Evolutionary conservation across 2,113 vertebrate species (phyloP).

Genomic region (Eolophus roseicapilla): DNA sequence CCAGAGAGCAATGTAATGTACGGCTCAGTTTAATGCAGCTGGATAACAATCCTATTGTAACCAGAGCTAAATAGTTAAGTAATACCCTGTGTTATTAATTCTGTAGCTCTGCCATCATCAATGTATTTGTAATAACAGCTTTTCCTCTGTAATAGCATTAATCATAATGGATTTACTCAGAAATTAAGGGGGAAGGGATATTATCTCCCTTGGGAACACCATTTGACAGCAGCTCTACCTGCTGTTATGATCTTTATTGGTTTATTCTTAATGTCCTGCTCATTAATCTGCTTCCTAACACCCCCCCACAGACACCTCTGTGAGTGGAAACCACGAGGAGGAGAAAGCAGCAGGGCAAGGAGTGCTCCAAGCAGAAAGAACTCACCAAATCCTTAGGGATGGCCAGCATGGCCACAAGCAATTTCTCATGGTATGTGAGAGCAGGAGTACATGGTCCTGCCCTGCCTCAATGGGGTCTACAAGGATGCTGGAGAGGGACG

Average conservation of each 20-base stretch:
- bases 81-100: conserved; percentile 38
- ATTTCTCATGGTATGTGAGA: accelerated
- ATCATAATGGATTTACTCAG: conserved; percentile 45
- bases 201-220: conserved; percentile 9
- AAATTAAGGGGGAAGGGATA: conserved; percentile 8
- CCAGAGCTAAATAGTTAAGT: conserved; percentile 41
- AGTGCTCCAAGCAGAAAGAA: neutral
- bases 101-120: conserved; percentile 10
- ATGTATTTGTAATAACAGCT: conserved; percentile 38
- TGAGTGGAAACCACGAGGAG: neutral
- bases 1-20: neutral
- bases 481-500: too few species aligned
- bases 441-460: accelerated
- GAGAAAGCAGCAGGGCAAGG: neutral
- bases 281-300: neutral
- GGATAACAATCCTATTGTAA: neutral
- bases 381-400: accelerated
- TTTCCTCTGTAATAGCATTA: conserved; percentile 39
- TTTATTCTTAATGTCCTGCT: neutral
- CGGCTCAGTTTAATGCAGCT: neutral
- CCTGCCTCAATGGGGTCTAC: neutral
- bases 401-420: neutral
- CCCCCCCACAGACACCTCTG: neutral
- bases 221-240: conserved; percentile 1
- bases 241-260: neutral